Evolutionary conservation across 2,113 vertebrate genomes (phyloP).

Genomic region (Grammomys surdaster): DNA sequence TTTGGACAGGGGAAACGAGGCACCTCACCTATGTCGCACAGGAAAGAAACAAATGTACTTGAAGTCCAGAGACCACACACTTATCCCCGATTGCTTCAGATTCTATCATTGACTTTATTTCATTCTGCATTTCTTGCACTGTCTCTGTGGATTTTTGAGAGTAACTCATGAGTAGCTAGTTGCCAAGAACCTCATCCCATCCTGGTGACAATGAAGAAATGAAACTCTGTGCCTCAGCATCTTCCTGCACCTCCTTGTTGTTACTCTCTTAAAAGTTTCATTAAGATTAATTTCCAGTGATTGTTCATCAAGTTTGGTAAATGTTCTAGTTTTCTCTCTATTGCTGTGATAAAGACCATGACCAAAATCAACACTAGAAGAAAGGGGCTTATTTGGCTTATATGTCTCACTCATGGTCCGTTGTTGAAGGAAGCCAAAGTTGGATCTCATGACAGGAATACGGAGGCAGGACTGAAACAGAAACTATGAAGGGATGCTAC

Average conservation of each 20-base stretch:
- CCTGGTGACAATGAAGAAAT: neutral
- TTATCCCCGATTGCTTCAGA: neutral
- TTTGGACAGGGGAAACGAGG: neutral
- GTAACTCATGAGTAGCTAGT: neutral
- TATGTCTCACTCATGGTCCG: neutral
- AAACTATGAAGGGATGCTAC: neutral
- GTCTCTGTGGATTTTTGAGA: neutral
- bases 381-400: neutral
- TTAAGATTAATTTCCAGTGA: neutral
- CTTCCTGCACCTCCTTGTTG: neutral
- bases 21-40: neutral
- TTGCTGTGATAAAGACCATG: neutral
- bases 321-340: neutral
- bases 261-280: neutral
- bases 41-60: neutral
- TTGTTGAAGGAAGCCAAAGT: neutral
- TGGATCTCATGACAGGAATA: neutral
- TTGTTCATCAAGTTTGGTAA: neutral
- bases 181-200: neutral
- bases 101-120: neutral
- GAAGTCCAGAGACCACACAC: accelerated
- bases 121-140: neutral
- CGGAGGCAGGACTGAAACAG: neutral
- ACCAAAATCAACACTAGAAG: neutral
- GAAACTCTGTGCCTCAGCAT: neutral